Evolutionary conservation across 2,888 invertebrate genomes (phyloP).

Genomic region (Tricholauxania praeusta): DNA sequence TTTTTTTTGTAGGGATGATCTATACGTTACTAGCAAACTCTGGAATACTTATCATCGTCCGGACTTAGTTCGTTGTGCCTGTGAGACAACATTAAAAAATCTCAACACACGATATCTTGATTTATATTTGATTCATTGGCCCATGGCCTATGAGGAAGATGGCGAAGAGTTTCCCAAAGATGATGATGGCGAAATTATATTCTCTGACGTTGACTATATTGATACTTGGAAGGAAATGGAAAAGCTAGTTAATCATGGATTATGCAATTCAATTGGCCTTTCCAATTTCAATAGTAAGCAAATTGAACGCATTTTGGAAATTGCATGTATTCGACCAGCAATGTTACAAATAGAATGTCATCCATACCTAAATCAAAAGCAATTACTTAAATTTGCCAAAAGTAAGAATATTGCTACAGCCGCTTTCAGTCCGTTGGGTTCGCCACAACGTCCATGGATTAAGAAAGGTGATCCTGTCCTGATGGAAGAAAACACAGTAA

Average conservation of each 20-base stretch:
- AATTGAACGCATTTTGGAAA: constrained; percentile 74
- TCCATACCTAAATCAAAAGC: constrained; percentile 80
- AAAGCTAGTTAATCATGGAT: constrained; percentile 74
- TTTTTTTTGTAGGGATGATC: no score
- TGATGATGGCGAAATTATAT: constrained; percentile 73
- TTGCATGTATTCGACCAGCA: constrained; percentile 74
- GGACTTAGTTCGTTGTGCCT: constrained; percentile 79
- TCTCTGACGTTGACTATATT: constrained; percentile 77
- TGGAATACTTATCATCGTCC: constrained; percentile 91
- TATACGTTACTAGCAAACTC: constrained; percentile 70
- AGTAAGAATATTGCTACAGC: constrained; percentile 76
- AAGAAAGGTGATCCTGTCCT: constrained; percentile 79
- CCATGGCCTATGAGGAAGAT: constrained; percentile 86
- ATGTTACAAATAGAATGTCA: constrained; percentile 81
- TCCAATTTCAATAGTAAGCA: constrained; percentile 87
- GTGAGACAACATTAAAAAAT: constrained; percentile 76
- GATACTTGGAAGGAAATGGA: constrained; percentile 85
- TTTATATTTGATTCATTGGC: constrained; percentile 93
- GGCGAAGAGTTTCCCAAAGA: constrained; percentile 73
- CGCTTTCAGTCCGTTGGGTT: constrained; percentile 87
- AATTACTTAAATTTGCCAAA: constrained; percentile 78
- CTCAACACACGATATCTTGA: constrained; percentile 84
- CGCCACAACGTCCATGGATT: constrained; percentile 85
- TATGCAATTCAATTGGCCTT: constrained; percentile 75
- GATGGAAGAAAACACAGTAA: constrained; percentile 78